Evolutionary conservation across 2,797 vertebrate genomes (phyloP), one percentile per base, ranked within the genome.

Genomic region (Sebastes aleutianus): DNA sequence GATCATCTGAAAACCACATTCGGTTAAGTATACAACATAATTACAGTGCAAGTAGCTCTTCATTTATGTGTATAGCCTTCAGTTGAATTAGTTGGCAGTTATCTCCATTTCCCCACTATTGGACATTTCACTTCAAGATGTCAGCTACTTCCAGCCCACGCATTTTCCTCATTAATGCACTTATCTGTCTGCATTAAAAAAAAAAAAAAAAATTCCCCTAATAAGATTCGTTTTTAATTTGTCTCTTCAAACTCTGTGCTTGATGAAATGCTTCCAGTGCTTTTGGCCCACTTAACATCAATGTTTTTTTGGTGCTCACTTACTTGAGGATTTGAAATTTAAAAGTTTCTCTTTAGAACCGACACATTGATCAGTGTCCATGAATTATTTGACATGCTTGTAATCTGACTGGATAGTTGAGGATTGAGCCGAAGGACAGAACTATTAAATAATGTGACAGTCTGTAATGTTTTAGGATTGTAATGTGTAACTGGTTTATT

Each of bases 81-180:
- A 68, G 36, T 64, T 78, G 36, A 77, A 80, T 83, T 59, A 29
- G 27, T 74, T 80, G 53, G 67, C 70, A 78, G 56, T 78, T 54
- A 76, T 64, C 61, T 36, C 66, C 1, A 10, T 70, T 82, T 74
- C 29, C 18, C 8, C 18, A 20, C 18, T 13, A 27, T 78, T 75
- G 31, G 58, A 39, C 53, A 12, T 29, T 47, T 31, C 59, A 29
- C 29, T 50, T 76, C 10, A 58, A 68, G 43, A 78, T 75, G 66
- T 70, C 75, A 58, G 32, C 68, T 39, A 20, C 12, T 69, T 57
- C n/a, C 77, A 65, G 31, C 58, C 20, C 18, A 43, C 58, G 63
- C 54, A 66, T 24, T 73, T 73, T 50, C 22, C 43, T 75, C 24
- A 71, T 64, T 70, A 36, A 31, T 43, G 20, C 12, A 31, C 27